Evolutionary conservation across 2,888 invertebrate species (phyloP).

Genomic region (Athetis lepigone): DNA sequence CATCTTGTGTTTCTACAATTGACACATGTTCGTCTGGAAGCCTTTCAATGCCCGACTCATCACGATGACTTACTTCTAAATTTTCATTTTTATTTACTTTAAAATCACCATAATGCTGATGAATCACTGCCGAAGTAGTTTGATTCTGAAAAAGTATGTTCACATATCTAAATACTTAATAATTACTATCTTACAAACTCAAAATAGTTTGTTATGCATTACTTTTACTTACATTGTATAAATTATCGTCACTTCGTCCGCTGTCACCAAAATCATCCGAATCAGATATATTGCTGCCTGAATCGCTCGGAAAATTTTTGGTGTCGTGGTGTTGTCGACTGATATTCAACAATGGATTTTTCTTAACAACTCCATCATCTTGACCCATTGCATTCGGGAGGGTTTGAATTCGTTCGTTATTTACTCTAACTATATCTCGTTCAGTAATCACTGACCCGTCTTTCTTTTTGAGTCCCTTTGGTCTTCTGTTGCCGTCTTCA

Average conservation of each 20-base stretch:
- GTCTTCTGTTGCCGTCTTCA: constrained; percentile 81
- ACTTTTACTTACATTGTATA: constrained; percentile 76
- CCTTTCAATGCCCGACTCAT: constrained; percentile 92
- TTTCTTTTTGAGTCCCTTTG: constrained; percentile 82
- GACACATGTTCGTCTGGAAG: constrained; percentile 96
- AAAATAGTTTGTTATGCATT: not conserved
- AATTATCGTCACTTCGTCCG: constrained; percentile 77
- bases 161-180: constrained; percentile 17
- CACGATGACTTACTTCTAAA: constrained; percentile 83
- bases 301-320: constrained; percentile 85
- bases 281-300: constrained; percentile 92
- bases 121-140: constrained; percentile 93
- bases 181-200: not conserved
- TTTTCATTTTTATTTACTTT: constrained; percentile 74
- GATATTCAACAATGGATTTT: constrained; percentile 92
- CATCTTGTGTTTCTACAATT: constrained; percentile 95
- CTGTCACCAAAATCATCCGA: constrained; percentile 91
- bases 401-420: constrained; percentile 81
- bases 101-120: constrained; percentile 89
- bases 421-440: constrained; percentile 86
- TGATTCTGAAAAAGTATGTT: constrained; percentile 75
- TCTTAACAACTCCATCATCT: constrained; percentile 94
- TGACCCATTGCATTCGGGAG: constrained; percentile 87
- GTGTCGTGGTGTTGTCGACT: constrained; percentile 91
- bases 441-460: constrained; percentile 84